A percentile compares a stretch with the other conserved stretches of the same genome.
These are phyloP conservation scores for Cnemophilus loriae DNA, from an alignment of 2,113 vertebrate species.

Conservation along the genomic window DNA sequence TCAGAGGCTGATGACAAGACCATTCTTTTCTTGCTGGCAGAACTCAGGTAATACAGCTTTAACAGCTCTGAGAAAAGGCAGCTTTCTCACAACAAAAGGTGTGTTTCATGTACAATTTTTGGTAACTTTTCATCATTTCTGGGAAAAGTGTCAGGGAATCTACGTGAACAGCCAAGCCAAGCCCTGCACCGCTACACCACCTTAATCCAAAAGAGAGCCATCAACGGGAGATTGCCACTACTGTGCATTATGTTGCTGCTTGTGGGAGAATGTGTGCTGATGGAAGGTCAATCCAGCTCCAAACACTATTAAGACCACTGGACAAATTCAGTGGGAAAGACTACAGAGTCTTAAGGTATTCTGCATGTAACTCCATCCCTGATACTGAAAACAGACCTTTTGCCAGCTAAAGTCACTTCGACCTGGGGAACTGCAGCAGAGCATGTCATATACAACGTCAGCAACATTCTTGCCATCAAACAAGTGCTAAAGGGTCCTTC, in stretches of 20 bases:
- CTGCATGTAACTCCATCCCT: neutral
- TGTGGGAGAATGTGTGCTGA: neutral
- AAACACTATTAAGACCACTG: neutral
- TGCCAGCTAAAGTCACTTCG: neutral
- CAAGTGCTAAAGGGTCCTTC: neutral
- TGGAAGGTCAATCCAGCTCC: neutral
- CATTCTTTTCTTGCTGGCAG: neutral
- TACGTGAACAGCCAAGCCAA: neutral
- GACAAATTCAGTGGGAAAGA: neutral
- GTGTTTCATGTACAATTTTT: neutral
- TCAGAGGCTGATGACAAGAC: neutral
- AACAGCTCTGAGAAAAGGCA: neutral
- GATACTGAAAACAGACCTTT: neutral
- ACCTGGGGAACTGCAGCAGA: neutral
- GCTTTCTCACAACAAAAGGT: neutral
- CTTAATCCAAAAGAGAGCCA: neutral
- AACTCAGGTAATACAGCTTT: neutral
- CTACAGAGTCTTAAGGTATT: accelerated
- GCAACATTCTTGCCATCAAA: neutral
- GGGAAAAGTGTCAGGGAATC: neutral
- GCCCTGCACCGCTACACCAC: neutral
- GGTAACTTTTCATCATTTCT: neutral
- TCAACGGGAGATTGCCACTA: accelerated
- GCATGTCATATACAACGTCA: accelerated
- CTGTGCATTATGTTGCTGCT: neutral